Base-by-base conservation (phyloP, 2,888 invertebrate genomes). In the Osmoderma eremita region DNA sequence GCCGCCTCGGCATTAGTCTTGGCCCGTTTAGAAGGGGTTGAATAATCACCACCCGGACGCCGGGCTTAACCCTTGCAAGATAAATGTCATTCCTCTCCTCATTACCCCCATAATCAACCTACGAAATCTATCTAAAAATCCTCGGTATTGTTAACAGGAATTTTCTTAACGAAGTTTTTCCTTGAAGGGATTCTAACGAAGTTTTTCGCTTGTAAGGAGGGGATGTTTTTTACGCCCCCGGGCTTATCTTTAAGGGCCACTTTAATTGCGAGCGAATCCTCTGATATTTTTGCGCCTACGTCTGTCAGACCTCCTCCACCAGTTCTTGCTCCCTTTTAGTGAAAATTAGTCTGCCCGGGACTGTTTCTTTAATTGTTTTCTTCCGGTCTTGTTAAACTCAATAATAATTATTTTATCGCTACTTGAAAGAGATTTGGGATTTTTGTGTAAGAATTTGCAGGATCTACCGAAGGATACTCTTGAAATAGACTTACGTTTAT, bases 191-290 rank as follows among this genome's bases (percentile, higher is more conserved):
- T 76, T 75, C 76, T 78, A 79, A 79, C 80, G 79, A 79, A 79
- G 79, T 80, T 80, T 80, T 79, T 77, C 75, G 72, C 74, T 78
- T 79, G 78, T 78, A 74, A 65, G 48, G 75, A 77, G 58, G 78
- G 80, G 80, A 80, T 80, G 80, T 81, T 80, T 80, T 81, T 80
- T 80, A 74, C 74, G 74, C 79, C 81, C 79, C 79, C 76, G 77
- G 81, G 83, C 83, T 80, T 80, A 80, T 80, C 80, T 80, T 80
- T 79, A 80, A 81, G 78, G 80, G 80, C 80, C 77, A 79, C 80
- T 81, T 80, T 81, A 81, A 81, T 81, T 80, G 79, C 75, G 79
- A 78, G 75, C 72, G 77, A 75, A 77, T 79, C 78, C 75, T 75
- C 74, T 74, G 71, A 78, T 73, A 76, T 76, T 78, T 75, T 76